Conservation (phyloP, 2,113 vertebrate genomes). For the Emydura subglobosa region DNA sequence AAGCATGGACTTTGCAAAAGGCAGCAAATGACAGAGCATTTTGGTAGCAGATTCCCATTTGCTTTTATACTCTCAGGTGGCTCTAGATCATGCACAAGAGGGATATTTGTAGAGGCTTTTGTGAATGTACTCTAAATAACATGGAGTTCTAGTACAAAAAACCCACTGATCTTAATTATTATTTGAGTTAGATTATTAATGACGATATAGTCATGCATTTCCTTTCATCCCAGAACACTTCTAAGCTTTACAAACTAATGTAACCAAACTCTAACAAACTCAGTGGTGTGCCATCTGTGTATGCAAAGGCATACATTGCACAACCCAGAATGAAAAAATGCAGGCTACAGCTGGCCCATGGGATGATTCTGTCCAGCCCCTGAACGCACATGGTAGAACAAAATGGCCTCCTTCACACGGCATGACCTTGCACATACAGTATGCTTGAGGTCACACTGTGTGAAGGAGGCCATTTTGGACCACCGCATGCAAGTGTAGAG, state of each 20-base stretch:
- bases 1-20: background rate
- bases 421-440: background rate
- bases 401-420: background rate
- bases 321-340: background rate
- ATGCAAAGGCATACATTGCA: background rate
- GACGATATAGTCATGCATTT: constrained; percentile 30
- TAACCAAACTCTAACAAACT: background rate
- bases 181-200: constrained; percentile 32
- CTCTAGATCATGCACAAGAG: background rate
- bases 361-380: background rate
- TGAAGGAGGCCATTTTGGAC: background rate
- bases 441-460: background rate
- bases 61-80: background rate
- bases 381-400: background rate
- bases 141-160: background rate
- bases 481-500: background rate
- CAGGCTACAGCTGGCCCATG: too few relatives aligned
- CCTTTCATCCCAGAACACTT: constrained; percentile 32
- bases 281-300: background rate
- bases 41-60: background rate
- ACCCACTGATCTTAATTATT: background rate
- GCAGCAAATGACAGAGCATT: background rate
- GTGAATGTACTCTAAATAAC: background rate
- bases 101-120: constrained; percentile 4
- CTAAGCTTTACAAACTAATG: background rate